Percentiles rank a stretch among this genome's conserved stretches.
These are phyloP conservation scores for Luidia sarsii DNA, from an alignment of 53 echinoderm and acorn worm genomes.

Conservation along the genomic window DNA sequence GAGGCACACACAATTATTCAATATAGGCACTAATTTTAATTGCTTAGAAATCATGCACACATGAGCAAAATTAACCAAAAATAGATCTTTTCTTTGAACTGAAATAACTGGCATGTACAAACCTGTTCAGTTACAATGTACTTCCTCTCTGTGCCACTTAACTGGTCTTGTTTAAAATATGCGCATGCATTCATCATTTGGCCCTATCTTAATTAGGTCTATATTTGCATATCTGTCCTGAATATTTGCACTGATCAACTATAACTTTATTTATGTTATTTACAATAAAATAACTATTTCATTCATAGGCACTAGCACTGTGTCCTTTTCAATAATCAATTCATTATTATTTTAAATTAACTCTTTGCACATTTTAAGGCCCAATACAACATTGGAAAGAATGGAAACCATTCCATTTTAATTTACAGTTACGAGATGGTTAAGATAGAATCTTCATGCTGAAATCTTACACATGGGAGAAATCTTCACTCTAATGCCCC, in stretches of 20 bases:
- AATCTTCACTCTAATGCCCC: no score
- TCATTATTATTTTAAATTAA: background rate
- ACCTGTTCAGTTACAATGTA: background rate
- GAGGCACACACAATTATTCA: no score
- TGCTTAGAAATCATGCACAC: conserved; percentile 7
- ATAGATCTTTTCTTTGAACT: background rate
- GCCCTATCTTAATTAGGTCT: background rate
- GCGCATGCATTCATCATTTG: background rate
- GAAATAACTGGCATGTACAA: no score
- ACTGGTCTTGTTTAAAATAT: background rate
- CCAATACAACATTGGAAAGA: no score
- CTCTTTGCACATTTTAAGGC: background rate
- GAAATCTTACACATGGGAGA: no score
- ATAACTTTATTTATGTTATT: background rate
- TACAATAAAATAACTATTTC: background rate
- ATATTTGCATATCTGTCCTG: conserved; percentile 9
- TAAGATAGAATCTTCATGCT: no score
- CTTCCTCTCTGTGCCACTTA: background rate
- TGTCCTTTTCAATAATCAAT: background rate
- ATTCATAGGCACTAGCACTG: background rate
- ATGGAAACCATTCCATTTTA: no score
- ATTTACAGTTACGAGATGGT: no score
- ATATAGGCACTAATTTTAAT: no score
- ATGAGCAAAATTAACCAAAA: background rate
- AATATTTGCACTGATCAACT: conserved; percentile 17